Evolutionary conservation across 2,113 vertebrate genomes (phyloP).

Genomic region (Tauraco erythrolophus): DNA sequence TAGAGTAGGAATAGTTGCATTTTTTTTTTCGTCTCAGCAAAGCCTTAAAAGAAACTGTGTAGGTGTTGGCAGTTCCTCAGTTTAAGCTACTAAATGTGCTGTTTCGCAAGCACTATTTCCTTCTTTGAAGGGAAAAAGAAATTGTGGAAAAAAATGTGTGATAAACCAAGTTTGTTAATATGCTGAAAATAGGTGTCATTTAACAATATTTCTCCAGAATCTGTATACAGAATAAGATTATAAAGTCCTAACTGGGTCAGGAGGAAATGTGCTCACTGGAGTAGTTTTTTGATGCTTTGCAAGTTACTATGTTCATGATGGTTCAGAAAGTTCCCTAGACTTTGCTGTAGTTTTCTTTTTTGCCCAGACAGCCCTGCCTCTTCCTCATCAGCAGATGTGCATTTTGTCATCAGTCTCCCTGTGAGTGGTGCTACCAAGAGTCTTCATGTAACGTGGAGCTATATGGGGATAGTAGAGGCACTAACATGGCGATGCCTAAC

Average conservation of each 20-base stretch:
- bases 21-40: not conserved
- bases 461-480: fast-evolving
- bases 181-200: not conserved
- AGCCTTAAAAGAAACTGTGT: not conserved
- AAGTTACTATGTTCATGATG: not conserved
- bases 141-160: not conserved
- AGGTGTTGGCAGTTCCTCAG: not conserved
- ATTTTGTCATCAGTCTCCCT: not conserved
- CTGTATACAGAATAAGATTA: not conserved
- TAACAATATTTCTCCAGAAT: not conserved
- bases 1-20: not conserved
- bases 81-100: not conserved
- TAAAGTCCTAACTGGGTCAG: not conserved
- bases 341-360: not conserved
- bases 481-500: not conserved
- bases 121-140: not conserved
- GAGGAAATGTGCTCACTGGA: not conserved
- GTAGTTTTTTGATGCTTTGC: not conserved
- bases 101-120: not conserved
- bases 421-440: not conserved
- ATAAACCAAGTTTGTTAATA: not conserved
- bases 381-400: not conserved
- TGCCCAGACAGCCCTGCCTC: not conserved
- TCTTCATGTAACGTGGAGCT: not conserved
- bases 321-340: not conserved